Base-by-base conservation (phyloP, 2,113 vertebrate genomes). In the Callaeas wilsoni region DNA sequence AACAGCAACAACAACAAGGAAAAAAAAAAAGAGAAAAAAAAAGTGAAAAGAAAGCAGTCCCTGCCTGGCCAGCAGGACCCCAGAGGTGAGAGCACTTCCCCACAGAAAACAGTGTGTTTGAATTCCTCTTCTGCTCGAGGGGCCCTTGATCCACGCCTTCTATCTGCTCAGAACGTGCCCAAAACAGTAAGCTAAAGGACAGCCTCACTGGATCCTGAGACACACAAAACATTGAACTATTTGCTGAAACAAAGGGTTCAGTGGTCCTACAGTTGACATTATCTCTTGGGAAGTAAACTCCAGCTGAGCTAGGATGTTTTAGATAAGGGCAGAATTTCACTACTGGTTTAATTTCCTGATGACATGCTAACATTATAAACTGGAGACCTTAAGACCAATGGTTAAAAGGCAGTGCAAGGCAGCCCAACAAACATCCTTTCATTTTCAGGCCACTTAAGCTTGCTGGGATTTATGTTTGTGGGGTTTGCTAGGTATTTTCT, bases 261-360 rank as follows among this genome's bases (percentile, higher is more conserved):
- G 37, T 23, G 50, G 50, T 76, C 62, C 67, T 49, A 29, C 49
- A 79, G 69, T 82, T 87, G 79, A 55, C 4, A 10, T 75, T 89
- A 75, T 79, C 92, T 94, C 71, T 88, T 76, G 62, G 88, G 85
- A 96, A 94, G 55, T 90, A 71, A 85, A 64, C 35, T 68, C 27
- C 20, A 67, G 23, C 29, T 44, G 65, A 75, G 64, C 65, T 56
- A 35, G 79, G 77, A 85, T 62, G 0, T 91, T 93, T 87, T 19
- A 80, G 87, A 89, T 93, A 89, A 94, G 81, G 21, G 25, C 65
- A 89, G 47, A 85, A 93, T 83, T 79, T 88, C 14, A 70, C 70
- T 42, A 83, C 70, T 87, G 32, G 2, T 69, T 90, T 88, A 62
- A 73, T 91, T 94, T 95, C 90, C 85, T 92, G 90, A 50, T 76